Evolutionary conservation across 2,797 vertebrate genomes (phyloP), one percentile per base, ranked within the genome.

Genomic region (Vireo griseus): DNA sequence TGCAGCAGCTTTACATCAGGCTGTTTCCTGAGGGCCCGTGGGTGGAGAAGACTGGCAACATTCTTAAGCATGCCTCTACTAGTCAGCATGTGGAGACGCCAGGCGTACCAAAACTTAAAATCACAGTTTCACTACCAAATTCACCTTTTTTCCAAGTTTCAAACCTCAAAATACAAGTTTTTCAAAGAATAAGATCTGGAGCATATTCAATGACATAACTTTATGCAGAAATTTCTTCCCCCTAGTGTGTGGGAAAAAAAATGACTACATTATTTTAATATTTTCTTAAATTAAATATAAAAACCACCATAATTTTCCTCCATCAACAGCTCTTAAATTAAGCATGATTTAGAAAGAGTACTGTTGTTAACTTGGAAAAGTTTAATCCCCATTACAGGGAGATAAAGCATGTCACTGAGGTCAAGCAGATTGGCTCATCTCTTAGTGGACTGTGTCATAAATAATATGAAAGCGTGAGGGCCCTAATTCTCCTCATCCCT

Each of bases 41-140:
- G 79, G 89, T 88, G 85, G 81, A 90, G 55, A 91, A 84, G 71
- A 81, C 15, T 18, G 9, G 73, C 52, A 84, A 92, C 91, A 90
- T 95, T 97, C 90, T 94, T 86, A 84, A 90, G 67, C 95, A 74
- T 91, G 95, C 31, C 88, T 80, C 66, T 94, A 66, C 95, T 82
- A 82, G 95, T 85, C 59, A 88, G 51, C 11, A 44, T 67, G 35
- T 29, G 47, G 47, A 87, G 48, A 55, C 45, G 29, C 45, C 69
- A 72, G 14, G 21, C 44, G 8, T 40, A 69, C 63, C 28, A 65
- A 82, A 52, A 83, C 65, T 52, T 71, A 20, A 91, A 85, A 85
- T 37, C 0, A 72, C 4, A 66, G 58, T 74, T 90, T 73, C 58
- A 69, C 28, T 55, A 73, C 14, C 33, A 68, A 90, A 90, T 78